Evolutionary conservation across 2,797 vertebrate species (phyloP).

Genomic region (Astyanax mexicanus): DNA sequence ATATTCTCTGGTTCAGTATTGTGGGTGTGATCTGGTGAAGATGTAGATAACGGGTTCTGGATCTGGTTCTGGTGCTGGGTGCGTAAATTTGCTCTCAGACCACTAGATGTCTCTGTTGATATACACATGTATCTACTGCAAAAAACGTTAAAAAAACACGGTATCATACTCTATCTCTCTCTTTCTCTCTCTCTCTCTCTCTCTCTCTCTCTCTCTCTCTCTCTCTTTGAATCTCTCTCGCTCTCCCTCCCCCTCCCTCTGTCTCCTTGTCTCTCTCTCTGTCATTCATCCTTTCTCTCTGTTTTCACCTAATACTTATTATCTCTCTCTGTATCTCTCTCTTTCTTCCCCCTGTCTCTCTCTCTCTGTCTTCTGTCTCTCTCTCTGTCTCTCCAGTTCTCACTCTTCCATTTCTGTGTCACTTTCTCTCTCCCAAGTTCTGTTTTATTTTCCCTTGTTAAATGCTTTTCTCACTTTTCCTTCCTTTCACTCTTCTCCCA

Average conservation of each 20-base stretch:
- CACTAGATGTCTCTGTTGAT: conserved; percentile 38
- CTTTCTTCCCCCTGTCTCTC: neutral
- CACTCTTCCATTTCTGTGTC: too few relatives aligned
- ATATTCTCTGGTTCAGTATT: too few relatives aligned
- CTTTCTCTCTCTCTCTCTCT: neutral
- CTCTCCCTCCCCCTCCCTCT: neutral
- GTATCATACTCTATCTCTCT: neutral
- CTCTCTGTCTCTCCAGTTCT: neutral
- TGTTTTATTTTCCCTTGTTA: too few relatives aligned
- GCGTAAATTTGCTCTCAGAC: neutral
- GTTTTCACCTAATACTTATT: neutral
- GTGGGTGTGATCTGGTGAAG: too few relatives aligned
- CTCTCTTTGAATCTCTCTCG: neutral
- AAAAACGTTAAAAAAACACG: neutral
- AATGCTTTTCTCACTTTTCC: too few relatives aligned
- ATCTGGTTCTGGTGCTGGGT: too few relatives aligned
- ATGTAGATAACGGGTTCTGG: too few relatives aligned
- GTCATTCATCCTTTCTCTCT: neutral
- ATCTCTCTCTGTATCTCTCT: neutral
- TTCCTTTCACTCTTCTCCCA: too few relatives aligned
- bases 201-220: neutral
- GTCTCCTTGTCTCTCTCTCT: neutral
- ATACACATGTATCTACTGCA: neutral
- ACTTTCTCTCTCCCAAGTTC: neutral
- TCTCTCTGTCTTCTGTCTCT: neutral